Conservation (phyloP, 2,888 invertebrate species). For the Caenorhabditis imperialis region DNA sequence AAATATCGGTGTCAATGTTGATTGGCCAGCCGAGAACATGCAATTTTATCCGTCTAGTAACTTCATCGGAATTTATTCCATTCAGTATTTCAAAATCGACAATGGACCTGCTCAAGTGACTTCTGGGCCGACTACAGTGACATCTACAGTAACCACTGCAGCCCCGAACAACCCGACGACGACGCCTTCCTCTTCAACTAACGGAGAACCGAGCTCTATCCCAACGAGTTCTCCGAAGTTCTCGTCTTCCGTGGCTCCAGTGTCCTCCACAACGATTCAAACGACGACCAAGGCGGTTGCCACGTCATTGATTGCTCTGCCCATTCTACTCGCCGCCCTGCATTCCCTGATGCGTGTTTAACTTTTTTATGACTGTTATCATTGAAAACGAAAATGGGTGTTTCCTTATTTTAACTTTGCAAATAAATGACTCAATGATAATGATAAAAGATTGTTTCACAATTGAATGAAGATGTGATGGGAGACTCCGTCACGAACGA, state of each 20-base stretch:
- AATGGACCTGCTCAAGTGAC: constrained; percentile 3
- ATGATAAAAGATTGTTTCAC: no score
- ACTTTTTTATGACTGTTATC: neutral
- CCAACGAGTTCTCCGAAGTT: no score
- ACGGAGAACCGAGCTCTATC: no score
- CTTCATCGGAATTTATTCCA: constrained; percentile 13
- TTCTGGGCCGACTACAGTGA: neutral
- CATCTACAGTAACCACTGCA: neutral
- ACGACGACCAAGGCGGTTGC: constrained; percentile 2
- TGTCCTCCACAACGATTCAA: neutral
- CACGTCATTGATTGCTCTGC: neutral
- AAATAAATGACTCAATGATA: constrained; percentile 26
- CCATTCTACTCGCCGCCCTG: constrained; percentile 2
- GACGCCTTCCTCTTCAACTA: neutral
- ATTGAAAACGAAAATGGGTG: constrained; percentile 7
- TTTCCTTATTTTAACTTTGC: neutral
- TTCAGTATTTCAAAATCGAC: constrained; percentile 31
- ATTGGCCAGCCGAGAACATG: constrained; percentile 20
- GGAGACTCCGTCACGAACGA: no score
- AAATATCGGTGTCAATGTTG: no score
- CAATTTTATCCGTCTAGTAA: neutral
- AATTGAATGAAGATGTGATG: no score
- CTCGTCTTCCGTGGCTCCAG: no score
- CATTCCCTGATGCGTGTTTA: neutral
- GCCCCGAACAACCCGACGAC: neutral